Evolutionary conservation across 2,113 vertebrate genomes (phyloP).

Genomic region (Cavia porcellus): DNA sequence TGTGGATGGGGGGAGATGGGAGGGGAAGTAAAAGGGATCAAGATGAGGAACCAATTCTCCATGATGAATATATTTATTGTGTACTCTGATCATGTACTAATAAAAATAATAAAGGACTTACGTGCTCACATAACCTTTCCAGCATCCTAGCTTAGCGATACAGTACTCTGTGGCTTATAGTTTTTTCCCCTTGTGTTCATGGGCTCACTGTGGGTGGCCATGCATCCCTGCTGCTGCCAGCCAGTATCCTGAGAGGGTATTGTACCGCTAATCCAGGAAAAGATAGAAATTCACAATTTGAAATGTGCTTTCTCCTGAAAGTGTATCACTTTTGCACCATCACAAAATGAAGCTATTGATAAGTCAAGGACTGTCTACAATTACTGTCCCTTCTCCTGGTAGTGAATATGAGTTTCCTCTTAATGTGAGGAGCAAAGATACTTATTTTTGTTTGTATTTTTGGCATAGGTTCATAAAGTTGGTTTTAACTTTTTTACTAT

Average conservation of each 20-base stretch:
- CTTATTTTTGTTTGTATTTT: conserved; percentile 19
- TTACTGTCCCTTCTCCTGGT: neutral
- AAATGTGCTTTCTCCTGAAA: neutral
- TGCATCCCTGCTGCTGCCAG: too few relatives aligned
- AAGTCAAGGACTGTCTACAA: neutral
- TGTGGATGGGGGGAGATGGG: too few relatives aligned
- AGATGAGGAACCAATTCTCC: too few relatives aligned
- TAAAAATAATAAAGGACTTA: too few relatives aligned
- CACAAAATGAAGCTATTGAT: neutral
- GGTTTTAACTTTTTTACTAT: conserved; percentile 6
- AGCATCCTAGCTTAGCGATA: neutral
- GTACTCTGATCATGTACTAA: too few relatives aligned
- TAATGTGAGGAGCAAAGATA: neutral
- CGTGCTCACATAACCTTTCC: neutral
- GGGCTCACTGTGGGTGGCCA: too few relatives aligned
- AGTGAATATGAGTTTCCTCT: neutral
- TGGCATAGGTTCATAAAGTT: conserved; percentile 21
- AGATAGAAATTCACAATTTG: neutral
- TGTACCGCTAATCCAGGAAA: neutral
- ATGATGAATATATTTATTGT: too few relatives aligned
- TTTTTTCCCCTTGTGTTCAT: neutral
- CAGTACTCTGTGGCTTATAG: neutral
- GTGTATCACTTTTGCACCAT: neutral
- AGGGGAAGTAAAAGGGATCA: too few relatives aligned
- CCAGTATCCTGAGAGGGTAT: neutral